Evolutionary conservation across 2,888 invertebrate species (phyloP).

Genomic region (Diarsia brunnea): DNA sequence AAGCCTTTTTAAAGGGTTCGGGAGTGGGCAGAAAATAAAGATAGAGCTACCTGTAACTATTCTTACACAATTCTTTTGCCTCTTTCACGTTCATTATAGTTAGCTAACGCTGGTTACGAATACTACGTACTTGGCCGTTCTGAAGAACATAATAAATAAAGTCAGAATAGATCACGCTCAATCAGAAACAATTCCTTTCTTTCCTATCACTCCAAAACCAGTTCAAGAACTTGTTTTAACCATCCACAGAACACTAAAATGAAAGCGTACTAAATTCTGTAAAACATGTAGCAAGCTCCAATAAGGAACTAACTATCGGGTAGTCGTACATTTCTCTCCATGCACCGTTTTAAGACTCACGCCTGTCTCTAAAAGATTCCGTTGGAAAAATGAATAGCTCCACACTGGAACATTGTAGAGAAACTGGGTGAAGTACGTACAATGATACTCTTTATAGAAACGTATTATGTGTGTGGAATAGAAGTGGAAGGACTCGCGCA

Average conservation of each 20-base stretch:
- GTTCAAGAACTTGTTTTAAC: constrained; percentile 14
- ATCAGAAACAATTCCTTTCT: background rate
- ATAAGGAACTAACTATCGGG: constrained; percentile 45
- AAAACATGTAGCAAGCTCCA: constrained; percentile 36
- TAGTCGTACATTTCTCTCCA: constrained; percentile 57
- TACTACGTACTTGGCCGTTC: background rate
- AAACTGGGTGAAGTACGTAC: constrained; percentile 13
- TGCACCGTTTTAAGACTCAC: constrained; percentile 52
- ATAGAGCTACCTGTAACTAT: background rate
- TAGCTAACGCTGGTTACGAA: background rate
- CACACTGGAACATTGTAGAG: constrained; percentile 37
- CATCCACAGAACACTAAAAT: constrained; percentile 33
- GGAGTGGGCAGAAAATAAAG: background rate
- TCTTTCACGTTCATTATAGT: background rate
- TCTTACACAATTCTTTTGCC: background rate
- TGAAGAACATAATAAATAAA: background rate
- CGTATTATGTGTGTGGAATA: constrained; percentile 18
- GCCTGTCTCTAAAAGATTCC: constrained; percentile 56
- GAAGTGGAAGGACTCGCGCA: background rate
- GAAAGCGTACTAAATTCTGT: constrained; percentile 41
- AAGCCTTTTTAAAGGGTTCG: background rate
- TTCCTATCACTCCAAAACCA: background rate
- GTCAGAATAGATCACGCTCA: background rate
- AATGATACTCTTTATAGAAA: constrained; percentile 18
- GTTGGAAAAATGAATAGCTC: constrained; percentile 49